phyloP scores from a whole-genome alignment of 2,113 vertebrate genomes.

The Engraulis encrasicolus region DNA sequence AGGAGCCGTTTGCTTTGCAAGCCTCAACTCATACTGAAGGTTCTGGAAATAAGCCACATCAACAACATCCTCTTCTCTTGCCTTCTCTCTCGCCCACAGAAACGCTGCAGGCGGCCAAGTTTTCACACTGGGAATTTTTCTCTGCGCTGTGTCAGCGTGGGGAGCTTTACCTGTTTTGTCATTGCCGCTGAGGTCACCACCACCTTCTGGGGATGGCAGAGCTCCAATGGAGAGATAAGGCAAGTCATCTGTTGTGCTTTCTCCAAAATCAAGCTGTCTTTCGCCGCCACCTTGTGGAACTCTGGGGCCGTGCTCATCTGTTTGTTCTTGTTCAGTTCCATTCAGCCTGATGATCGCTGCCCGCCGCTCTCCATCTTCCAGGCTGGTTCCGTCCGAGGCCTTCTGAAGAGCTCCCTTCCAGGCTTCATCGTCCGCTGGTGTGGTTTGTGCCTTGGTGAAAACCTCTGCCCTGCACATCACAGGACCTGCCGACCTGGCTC shows the following conservation, averaged over 20 bases:
- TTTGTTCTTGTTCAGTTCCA: not conserved
- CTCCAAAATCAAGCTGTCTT: not conserved
- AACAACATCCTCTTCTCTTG: conserved; percentile 36
- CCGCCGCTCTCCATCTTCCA: not conserved
- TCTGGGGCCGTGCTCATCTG: not conserved
- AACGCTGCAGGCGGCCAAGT: conserved; percentile 69
- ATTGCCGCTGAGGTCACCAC: not conserved
- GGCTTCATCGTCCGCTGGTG: not conserved
- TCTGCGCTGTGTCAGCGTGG: not conserved
- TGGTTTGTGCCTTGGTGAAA: conserved; percentile 12
- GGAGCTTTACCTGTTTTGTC: not conserved
- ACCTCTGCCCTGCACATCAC: conserved; percentile 55
- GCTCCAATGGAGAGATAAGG: conserved; percentile 72
- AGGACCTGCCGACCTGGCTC: conserved; percentile 72
- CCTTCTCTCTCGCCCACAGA: conserved; percentile 64
- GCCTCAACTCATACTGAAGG: conserved; percentile 26
- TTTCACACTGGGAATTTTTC: conserved; percentile 48
- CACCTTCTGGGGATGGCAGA: conserved; percentile 4
- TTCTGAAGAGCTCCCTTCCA: not conserved
- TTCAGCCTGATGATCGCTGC: not conserved
- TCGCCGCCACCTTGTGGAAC: not conserved
- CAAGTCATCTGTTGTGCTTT: conserved; percentile 43
- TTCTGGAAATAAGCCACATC: conserved; percentile 29
- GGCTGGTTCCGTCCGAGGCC: not conserved
- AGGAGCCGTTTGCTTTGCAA: conserved; percentile 22